Conservation (phyloP, 2,888 invertebrate genomes). For the Lepetodrilus schrolli region DNA sequence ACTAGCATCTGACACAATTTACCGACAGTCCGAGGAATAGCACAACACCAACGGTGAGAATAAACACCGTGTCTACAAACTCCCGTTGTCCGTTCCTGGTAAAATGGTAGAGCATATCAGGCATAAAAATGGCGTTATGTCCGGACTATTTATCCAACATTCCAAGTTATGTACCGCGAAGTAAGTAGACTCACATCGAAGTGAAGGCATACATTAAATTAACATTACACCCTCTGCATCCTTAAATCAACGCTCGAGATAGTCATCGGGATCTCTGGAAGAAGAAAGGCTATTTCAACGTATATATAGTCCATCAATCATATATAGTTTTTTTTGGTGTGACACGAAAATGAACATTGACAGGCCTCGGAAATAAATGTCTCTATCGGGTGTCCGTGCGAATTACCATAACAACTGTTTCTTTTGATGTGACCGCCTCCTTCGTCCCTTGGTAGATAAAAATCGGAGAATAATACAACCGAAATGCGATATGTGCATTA, state of each 20-base stretch:
- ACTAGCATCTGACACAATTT: background rate
- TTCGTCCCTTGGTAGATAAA: background rate
- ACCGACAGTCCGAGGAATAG: background rate
- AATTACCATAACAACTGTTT: conserved; percentile 2
- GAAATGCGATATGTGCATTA: background rate
- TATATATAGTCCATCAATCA: background rate
- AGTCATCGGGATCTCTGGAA: background rate
- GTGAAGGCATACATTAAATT: conserved; percentile 4
- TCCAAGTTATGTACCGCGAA: background rate
- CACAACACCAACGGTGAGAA: background rate
- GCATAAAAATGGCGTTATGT: background rate
- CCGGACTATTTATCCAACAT: no score
- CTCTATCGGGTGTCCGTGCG: background rate
- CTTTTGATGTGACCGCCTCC: conserved; percentile 23
- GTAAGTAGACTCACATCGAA: background rate
- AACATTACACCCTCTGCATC: background rate
- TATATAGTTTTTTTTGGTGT: background rate
- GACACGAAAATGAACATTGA: conserved; percentile 16
- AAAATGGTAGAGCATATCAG: background rate
- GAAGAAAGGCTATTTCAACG: background rate
- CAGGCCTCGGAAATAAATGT: conserved; percentile 17
- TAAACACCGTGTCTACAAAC: background rate
- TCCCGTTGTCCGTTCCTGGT: background rate
- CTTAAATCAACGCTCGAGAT: conserved; percentile 4
- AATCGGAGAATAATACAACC: background rate